phyloP scores from a whole-genome alignment of 2,797 vertebrate genomes.

The Oreonectes daqikongensis region DNA sequence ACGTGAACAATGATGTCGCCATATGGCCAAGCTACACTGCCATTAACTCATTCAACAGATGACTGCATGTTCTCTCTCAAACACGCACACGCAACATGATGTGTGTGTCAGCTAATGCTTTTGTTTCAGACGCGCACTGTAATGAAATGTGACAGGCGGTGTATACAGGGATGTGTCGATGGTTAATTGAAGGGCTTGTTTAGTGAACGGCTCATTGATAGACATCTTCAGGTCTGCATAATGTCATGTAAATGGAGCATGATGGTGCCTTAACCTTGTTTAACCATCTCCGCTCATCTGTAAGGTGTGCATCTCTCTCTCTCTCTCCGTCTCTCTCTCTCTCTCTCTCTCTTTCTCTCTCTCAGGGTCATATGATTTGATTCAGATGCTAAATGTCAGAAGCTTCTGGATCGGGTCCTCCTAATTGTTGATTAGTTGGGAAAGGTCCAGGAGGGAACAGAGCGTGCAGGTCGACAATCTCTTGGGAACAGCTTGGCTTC shows the following conservation, averaged over 20 bases:
- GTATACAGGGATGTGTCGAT: slow-evolving; percentile 51
- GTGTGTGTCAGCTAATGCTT: slow-evolving; percentile 58
- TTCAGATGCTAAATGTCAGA: slow-evolving; percentile 43
- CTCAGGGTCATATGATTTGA: slow-evolving; percentile 34
- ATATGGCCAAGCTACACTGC: background rate
- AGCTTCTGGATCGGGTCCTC: slow-evolving; percentile 27
- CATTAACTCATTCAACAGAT: background rate
- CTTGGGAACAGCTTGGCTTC: slow-evolving; percentile 6
- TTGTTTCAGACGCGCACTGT: slow-evolving; percentile 56
- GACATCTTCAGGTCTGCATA: slow-evolving; percentile 57
- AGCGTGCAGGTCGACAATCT: slow-evolving; percentile 6
- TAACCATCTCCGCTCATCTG: slow-evolving; percentile 50
- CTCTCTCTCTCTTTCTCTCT: background rate
- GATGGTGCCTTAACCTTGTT: slow-evolving; percentile 60
- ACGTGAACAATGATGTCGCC: background rate
- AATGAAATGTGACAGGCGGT: slow-evolving; percentile 60
- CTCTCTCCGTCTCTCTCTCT: slow-evolving; percentile 24
- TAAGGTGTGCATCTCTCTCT: background rate
- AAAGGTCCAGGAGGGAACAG: slow-evolving; percentile 21
- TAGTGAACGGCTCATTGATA: slow-evolving; percentile 59
- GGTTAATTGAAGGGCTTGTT: slow-evolving; percentile 61
- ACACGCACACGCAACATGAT: slow-evolving; percentile 46
- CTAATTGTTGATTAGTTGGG: slow-evolving; percentile 47
- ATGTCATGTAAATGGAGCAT: slow-evolving; percentile 58
- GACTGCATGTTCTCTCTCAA: background rate